Evolutionary conservation across 2,113 vertebrate species (phyloP).

Genomic region (Chlorodrepanis virens): DNA sequence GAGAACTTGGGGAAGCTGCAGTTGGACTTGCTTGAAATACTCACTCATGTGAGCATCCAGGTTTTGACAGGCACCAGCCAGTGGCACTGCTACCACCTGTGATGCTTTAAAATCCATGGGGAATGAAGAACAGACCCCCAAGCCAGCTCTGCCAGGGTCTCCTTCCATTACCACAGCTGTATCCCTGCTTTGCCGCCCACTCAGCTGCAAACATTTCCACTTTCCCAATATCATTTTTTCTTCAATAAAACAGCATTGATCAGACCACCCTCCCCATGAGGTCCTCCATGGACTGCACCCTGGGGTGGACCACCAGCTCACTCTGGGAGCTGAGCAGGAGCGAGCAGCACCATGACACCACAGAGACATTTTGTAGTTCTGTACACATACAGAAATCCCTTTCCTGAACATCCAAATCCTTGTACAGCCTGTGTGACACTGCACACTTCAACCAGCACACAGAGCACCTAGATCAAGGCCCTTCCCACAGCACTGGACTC

Average conservation of each 20-base stretch:
- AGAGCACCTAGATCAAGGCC: neutral
- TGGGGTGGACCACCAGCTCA: neutral
- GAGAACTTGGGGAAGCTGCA: neutral
- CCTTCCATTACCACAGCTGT: neutral
- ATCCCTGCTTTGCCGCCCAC: neutral
- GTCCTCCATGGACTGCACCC: neutral
- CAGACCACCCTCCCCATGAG: neutral
- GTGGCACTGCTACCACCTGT: neutral
- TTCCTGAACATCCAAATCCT: neutral
- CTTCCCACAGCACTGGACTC: accelerated
- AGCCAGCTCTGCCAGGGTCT: neutral
- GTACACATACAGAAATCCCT: neutral
- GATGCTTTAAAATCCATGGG: neutral
- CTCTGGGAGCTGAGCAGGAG: accelerated
- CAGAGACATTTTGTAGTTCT: neutral
- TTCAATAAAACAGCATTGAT: neutral
- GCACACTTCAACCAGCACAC: neutral
- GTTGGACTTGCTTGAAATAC: neutral
- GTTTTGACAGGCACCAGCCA: neutral
- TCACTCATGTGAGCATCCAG: accelerated
- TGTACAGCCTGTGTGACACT: neutral
- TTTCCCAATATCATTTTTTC: neutral
- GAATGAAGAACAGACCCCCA: neutral
- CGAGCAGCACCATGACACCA: neutral
- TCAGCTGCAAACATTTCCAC: neutral